phyloP scores from a whole-genome alignment of 2,113 vertebrate species.

The Anguilla japonica region DNA sequence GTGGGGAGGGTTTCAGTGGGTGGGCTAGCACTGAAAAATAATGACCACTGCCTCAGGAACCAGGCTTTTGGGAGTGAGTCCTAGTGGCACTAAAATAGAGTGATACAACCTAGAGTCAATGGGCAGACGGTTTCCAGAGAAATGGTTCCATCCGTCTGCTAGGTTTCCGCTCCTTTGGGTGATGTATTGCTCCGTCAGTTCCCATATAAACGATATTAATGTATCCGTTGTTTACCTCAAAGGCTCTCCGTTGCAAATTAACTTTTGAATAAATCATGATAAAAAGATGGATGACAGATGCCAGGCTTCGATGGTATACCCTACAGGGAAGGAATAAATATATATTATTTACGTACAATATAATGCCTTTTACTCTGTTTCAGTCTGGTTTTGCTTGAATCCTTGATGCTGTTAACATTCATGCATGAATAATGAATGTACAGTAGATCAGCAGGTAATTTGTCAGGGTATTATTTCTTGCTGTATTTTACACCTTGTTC shows the following conservation, averaged over 20 bases:
- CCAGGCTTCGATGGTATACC: not conserved
- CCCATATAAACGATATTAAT: not conserved
- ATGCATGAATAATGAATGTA: not conserved
- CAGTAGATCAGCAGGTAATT: not conserved
- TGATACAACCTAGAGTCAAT: not conserved
- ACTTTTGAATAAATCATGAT: constrained; percentile 25
- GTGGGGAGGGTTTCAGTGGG: not conserved
- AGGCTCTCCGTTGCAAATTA: not conserved
- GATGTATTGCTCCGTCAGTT: not conserved
- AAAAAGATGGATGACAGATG: not conserved
- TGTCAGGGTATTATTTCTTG: not conserved
- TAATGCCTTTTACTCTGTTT: not conserved
- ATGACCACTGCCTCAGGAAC: not conserved
- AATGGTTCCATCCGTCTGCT: not conserved
- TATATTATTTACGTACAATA: not conserved
- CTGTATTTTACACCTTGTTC: not conserved
- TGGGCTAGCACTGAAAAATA: not conserved
- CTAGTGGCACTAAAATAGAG: not conserved
- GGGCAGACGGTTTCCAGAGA: not conserved
- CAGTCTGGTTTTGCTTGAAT: not conserved
- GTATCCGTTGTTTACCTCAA: not conserved
- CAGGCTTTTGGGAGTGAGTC: not conserved
- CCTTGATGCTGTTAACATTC: not conserved
- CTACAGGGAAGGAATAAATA: not conserved
- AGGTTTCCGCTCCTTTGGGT: not conserved